These are phyloP conservation scores for Lophotriccus pileatus DNA, from an alignment of 2,797 vertebrate species.

Conservation along the genomic window DNA sequence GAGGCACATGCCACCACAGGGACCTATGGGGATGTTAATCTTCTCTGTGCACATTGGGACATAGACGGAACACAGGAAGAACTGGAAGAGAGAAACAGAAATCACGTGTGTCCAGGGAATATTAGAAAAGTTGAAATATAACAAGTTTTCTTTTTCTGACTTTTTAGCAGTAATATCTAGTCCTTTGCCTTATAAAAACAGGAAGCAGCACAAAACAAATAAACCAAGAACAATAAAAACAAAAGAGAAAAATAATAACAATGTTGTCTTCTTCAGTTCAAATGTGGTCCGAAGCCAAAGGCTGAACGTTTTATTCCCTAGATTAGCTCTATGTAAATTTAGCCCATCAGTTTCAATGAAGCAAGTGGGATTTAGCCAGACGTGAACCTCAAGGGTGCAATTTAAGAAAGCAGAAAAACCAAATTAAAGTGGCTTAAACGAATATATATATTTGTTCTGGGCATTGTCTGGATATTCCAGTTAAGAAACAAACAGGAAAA, in stretches of 20 bases:
- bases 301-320: not conserved
- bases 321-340: not conserved
- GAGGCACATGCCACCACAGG: slow-evolving; percentile 96
- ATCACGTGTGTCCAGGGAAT: not conserved
- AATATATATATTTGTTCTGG: not conserved
- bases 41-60: slow-evolving; percentile 99
- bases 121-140: not conserved
- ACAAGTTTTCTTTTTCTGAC: not conserved
- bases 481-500: not conserved
- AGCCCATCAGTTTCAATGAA: not conserved
- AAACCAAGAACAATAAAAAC: slow-evolving; percentile 45
- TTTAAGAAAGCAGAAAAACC: not conserved
- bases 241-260: not conserved
- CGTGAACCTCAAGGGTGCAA: not conserved
- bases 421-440: not conserved
- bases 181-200: slow-evolving; percentile 14
- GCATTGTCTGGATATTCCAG: not conserved
- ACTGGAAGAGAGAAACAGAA: slow-evolving; percentile 80
- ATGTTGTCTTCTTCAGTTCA: not conserved
- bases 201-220: slow-evolving; percentile 32
- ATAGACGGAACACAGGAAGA: slow-evolving; percentile 97
- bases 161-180: not conserved
- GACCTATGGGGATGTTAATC: slow-evolving; percentile 95
- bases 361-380: not conserved
- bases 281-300: not conserved